Evolutionary conservation across 2,888 invertebrate genomes (phyloP).

Genomic region (Mellilla xanthometata): DNA sequence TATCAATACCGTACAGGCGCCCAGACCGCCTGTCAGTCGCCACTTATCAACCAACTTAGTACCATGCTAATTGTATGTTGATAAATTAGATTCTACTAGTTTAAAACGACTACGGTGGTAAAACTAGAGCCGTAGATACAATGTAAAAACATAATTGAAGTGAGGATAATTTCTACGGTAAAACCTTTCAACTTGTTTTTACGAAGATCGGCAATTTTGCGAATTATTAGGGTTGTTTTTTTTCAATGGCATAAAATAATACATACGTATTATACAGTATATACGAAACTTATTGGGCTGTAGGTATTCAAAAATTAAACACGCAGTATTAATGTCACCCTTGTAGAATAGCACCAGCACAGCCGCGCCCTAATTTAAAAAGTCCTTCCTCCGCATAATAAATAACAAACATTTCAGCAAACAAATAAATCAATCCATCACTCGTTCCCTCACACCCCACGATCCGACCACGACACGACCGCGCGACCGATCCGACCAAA

Average conservation of each 20-base stretch:
- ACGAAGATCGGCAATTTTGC: too few relatives aligned
- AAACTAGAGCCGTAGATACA: too few relatives aligned
- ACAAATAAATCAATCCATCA: slow-evolving; percentile 34
- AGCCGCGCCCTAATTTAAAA: slow-evolving; percentile 13
- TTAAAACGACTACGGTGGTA: background rate
- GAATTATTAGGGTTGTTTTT: too few relatives aligned
- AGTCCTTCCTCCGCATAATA: slow-evolving; percentile 8
- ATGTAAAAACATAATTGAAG: too few relatives aligned
- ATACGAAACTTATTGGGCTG: too few relatives aligned
- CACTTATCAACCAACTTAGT: slow-evolving; percentile 52
- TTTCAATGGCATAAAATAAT: too few relatives aligned
- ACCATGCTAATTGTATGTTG: slow-evolving; percentile 53
- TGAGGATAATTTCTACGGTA: too few relatives aligned
- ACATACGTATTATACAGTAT: too few relatives aligned
- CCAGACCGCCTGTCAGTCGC: slow-evolving; percentile 49
- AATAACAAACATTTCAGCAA: slow-evolving; percentile 30
- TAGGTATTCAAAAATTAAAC: too few relatives aligned
- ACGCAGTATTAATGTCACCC: too few relatives aligned
- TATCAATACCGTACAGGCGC: slow-evolving; percentile 53
- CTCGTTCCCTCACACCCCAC: slow-evolving; percentile 18
- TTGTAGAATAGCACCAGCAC: background rate
- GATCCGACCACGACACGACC: slow-evolving; percentile 25
- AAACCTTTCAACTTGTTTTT: too few relatives aligned
- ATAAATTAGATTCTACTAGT: slow-evolving; percentile 47
- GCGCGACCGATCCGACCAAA: slow-evolving; percentile 44